Conservation (phyloP, 2,113 vertebrate species). For the Pachycephala philippinensis region DNA sequence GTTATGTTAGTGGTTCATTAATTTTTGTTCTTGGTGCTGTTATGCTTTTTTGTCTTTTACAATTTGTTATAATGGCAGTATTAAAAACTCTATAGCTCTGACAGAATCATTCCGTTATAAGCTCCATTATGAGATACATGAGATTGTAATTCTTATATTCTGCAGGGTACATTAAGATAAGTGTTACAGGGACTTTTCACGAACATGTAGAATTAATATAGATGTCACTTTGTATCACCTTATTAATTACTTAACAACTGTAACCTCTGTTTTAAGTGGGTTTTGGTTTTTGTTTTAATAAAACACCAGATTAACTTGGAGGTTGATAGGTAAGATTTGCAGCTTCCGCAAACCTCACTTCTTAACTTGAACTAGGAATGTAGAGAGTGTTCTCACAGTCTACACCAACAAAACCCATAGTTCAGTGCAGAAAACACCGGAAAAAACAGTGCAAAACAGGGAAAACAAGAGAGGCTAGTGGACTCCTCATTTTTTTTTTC, state of each 20-base stretch:
- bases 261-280: not conserved
- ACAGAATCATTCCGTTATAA: not conserved
- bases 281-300: not conserved
- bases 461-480: not conserved
- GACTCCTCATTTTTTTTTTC: not conserved
- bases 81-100: not conserved
- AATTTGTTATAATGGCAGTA: not conserved
- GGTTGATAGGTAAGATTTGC: not conserved
- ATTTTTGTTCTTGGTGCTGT: not conserved
- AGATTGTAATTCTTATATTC: not conserved
- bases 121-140: not conserved
- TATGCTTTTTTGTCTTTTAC: not conserved
- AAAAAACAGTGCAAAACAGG: not conserved
- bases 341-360: not conserved
- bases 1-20: not conserved
- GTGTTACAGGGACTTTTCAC: not conserved
- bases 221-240: not conserved
- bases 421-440: not conserved
- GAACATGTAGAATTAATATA: not conserved
- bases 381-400: not conserved
- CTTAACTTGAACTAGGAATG: not conserved
- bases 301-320: not conserved
- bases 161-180: not conserved
- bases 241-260: not conserved
- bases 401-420: not conserved